These are phyloP conservation scores for Tuberolachnus salignus DNA, from an alignment of 2,888 invertebrate genomes.

Conservation along the genomic window DNA sequence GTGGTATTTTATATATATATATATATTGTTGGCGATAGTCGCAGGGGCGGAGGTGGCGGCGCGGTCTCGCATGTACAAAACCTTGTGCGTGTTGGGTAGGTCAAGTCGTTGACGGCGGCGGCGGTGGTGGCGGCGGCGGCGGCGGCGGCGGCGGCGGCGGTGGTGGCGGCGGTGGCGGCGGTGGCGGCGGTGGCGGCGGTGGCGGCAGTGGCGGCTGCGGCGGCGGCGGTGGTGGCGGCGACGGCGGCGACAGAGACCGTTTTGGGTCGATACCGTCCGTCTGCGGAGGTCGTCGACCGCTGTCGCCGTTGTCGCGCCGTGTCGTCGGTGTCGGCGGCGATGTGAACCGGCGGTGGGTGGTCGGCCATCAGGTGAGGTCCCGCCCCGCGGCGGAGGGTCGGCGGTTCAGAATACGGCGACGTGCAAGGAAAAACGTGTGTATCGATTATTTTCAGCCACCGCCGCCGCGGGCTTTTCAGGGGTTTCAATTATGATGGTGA, in stretches of 20 bases:
- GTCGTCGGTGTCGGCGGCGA: not conserved
- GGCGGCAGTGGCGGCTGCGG: not conserved
- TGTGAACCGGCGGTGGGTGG: not conserved
- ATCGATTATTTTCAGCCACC: slow-evolving; percentile 31
- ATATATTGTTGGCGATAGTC: not conserved
- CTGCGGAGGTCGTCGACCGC: slow-evolving; percentile 3
- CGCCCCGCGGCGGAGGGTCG: not conserved
- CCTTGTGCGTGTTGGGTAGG: slow-evolving; percentile 52
- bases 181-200: not conserved
- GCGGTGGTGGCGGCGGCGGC: not conserved
- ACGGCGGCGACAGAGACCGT: not conserved
- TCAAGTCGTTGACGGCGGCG: slow-evolving; percentile 29
- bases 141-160: slow-evolving; percentile 22
- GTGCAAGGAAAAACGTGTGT: slow-evolving; percentile 4
- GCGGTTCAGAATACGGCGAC: not conserved
- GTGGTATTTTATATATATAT: not conserved
- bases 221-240: not conserved
- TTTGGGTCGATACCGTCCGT: slow-evolving; percentile 1
- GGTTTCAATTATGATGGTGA: slow-evolving; percentile 19
- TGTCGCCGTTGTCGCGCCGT: not conserved
- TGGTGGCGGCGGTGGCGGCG: not conserved
- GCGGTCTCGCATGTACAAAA: not conserved
- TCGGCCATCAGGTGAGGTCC: too few relatives aligned
- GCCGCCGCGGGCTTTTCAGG: not conserved
- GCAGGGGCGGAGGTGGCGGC: too few relatives aligned